These are phyloP conservation scores for Lucifuga dentata DNA, from an alignment of 2,113 vertebrate species.

Conservation along the genomic window DNA sequence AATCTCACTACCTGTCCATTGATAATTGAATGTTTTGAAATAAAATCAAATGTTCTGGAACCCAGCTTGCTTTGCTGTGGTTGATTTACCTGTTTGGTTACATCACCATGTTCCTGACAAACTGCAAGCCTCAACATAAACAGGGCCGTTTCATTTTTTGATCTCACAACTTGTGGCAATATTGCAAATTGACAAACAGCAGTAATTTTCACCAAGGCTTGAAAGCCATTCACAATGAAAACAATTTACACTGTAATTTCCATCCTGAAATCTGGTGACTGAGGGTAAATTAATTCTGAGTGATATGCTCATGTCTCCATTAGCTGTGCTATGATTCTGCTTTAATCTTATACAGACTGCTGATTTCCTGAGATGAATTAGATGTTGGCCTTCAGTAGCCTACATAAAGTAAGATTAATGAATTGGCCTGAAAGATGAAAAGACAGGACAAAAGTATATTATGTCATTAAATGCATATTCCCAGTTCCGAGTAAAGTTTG, in stretches of 20 bases:
- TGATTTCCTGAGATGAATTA: slow-evolving; percentile 33
- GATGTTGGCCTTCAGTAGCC: slow-evolving; percentile 31
- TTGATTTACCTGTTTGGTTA: slow-evolving; percentile 29
- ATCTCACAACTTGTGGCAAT: slow-evolving; percentile 40
- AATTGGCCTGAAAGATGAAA: slow-evolving; percentile 51
- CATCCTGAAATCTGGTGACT: slow-evolving; percentile 47
- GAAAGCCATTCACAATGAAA: slow-evolving; percentile 47
- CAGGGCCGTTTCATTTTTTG: no score
- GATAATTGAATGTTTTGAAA: slow-evolving; percentile 10
- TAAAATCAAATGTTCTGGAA: slow-evolving; percentile 19
- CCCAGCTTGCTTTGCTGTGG: background rate
- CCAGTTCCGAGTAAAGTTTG: no score
- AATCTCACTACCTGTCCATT: slow-evolving; percentile 4
- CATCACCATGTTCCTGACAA: slow-evolving; percentile 28
- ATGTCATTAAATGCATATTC: no score
- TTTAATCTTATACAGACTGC: slow-evolving; percentile 12
- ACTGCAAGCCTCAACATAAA: slow-evolving; percentile 29
- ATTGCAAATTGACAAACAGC: slow-evolving; percentile 49
- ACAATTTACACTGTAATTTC: slow-evolving; percentile 43
- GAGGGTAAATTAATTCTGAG: slow-evolving; percentile 39
- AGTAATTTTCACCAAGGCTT: slow-evolving; percentile 54
- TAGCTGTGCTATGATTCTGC: slow-evolving; percentile 7
- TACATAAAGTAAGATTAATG: slow-evolving; percentile 54
- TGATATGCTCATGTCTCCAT: slow-evolving; percentile 19
- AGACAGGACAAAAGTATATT: no score